These are phyloP conservation scores for Chrysomela aeneicollis DNA, from an alignment of 2,888 invertebrate genomes.

Conservation along the genomic window DNA sequence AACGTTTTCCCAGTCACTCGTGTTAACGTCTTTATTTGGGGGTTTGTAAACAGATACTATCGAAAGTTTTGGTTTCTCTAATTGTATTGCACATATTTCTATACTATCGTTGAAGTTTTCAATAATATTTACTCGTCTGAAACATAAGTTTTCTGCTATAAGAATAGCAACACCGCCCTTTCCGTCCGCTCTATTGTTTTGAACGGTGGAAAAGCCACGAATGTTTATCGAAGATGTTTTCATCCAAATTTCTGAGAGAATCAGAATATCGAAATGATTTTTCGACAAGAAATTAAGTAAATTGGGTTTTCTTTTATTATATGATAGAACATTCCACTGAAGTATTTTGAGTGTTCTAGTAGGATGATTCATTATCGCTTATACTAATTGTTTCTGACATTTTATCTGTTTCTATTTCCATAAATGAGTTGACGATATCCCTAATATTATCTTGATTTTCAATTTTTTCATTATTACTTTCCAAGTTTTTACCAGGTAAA, in stretches of 20 bases:
- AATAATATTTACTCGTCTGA: not conserved
- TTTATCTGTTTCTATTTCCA: too few species aligned
- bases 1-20: constrained; percentile 15
- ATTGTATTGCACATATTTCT: constrained; percentile 6
- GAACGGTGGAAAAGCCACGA: not conserved
- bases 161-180: constrained; percentile 20
- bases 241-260: not conserved
- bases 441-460: too few species aligned
- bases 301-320: too few species aligned
- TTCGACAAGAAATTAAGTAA: too few species aligned
- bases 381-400: too few species aligned
- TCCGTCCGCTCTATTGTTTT: not conserved
- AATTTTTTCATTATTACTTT: too few species aligned
- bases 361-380: not conserved
- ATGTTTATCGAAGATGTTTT: constrained; percentile 1
- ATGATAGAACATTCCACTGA: too few species aligned
- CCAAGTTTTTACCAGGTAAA: too few species aligned
- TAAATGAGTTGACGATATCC: too few species aligned
- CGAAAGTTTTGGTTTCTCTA: not conserved
- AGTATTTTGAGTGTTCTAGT: not conserved
- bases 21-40: constrained; percentile 2
- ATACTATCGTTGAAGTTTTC: constrained; percentile 1
- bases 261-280: too few species aligned
- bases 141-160: not conserved
- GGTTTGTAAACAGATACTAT: constrained; percentile 13